Evolutionary conservation across 2,113 vertebrate genomes (phyloP).

Genomic region (Pleuronectes platessa): DNA sequence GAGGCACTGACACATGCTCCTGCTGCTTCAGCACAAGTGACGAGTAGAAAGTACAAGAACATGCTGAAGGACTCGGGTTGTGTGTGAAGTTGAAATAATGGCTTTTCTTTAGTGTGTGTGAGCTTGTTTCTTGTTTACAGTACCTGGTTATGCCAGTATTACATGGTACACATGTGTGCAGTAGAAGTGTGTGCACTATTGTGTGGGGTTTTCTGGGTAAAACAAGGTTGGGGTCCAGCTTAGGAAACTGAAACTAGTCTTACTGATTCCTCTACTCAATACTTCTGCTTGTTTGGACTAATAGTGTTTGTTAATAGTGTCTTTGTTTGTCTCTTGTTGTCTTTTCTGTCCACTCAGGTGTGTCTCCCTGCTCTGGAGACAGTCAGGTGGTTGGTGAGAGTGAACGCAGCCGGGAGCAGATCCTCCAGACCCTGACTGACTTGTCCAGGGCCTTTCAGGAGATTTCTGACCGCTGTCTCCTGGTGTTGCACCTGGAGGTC

Average conservation of each 20-base stretch:
- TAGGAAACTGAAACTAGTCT: not conserved
- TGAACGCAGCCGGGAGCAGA: conserved; percentile 90
- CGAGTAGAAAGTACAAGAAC: conserved; percentile 61
- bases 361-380: conserved; percentile 86
- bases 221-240: not conserved
- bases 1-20: conserved; percentile 61
- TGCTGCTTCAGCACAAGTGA: conserved; percentile 74
- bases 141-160: conserved; percentile 13
- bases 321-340: not conserved
- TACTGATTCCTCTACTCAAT: not conserved
- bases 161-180: not conserved
- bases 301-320: conserved; percentile 6
- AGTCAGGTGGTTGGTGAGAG: conserved; percentile 84
- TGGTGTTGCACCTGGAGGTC: conserved; percentile 96
- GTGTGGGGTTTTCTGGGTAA: not conserved
- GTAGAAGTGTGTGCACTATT: not conserved
- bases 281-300: not conserved
- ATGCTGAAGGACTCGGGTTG: conserved; percentile 59
- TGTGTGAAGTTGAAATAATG: conserved; percentile 27
- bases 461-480: conserved; percentile 94
- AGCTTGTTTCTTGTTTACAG: conserved; percentile 10
- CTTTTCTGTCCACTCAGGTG: conserved; percentile 71
- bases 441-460: conserved; percentile 95
- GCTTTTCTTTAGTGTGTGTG: conserved; percentile 23
- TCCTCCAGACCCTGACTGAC: conserved; percentile 92